phyloP scores from a whole-genome alignment of 2,888 invertebrate genomes.

The Helleia helle region DNA sequence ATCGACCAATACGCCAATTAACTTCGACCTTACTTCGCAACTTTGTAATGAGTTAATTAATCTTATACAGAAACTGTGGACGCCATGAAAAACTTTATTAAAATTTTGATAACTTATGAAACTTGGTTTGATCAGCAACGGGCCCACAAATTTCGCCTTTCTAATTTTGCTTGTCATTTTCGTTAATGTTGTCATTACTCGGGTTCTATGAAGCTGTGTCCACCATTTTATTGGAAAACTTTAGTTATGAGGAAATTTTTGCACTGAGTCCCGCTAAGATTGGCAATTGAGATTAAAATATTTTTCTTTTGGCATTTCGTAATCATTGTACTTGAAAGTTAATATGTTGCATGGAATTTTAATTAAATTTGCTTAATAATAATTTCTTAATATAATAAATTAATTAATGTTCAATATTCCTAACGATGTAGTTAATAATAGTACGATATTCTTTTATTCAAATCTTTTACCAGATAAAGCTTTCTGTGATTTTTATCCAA shows the following conservation, averaged over 20 bases:
- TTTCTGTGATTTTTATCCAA: too few species aligned
- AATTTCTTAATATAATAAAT: too few species aligned
- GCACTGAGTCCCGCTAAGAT: neutral
- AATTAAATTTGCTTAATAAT: too few species aligned
- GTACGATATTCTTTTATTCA: too few species aligned
- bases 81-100: conserved; percentile 43
- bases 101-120: conserved; percentile 38
- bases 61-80: conserved; percentile 30
- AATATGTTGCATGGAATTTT: neutral
- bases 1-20: too few species aligned
- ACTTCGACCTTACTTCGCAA: conserved; percentile 38
- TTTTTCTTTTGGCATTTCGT: neutral
- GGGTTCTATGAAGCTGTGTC: conserved; percentile 24
- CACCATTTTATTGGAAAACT: conserved; percentile 26
- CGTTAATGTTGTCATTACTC: conserved; percentile 44
- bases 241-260: conserved; percentile 15
- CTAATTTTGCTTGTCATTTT: conserved; percentile 48
- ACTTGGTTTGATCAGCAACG: conserved; percentile 39
- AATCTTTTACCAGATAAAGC: too few species aligned
- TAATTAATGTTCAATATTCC: too few species aligned
- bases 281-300: conserved; percentile 3
- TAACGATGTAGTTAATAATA: too few species aligned
- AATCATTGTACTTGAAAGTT: conserved; percentile 1
- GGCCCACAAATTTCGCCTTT: conserved; percentile 39
- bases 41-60: conserved; percentile 53